Base-by-base conservation (phyloP, 2,888 invertebrate genomes). In the Tortrix viridana region DNA sequence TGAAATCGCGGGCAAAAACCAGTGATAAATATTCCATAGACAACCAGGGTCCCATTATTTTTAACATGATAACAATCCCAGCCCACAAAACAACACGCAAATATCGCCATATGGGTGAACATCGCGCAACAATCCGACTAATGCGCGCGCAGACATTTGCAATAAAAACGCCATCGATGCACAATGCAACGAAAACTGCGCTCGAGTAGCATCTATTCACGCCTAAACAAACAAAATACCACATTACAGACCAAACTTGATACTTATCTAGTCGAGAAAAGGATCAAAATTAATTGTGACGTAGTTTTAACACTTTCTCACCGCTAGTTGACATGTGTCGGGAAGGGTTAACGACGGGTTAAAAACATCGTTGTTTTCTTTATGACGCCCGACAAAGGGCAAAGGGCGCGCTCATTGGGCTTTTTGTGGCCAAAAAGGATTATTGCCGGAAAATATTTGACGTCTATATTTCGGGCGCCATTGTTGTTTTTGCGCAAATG, bases 311-410 rank as follows among this genome's bases (percentile, higher is more conserved):
- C 79, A 77, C 79, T 72, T 82, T 83, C 74, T 69, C 79, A 75
- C 77, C 71, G 64, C 74, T 73, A 73, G 72, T 68, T 72, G 73
- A 85, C 89, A 88, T 87, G 84, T 88, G 88, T 74, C 72, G 76
- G 71, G 75, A 85, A 85, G 87, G 88, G 88, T 85, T 87, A 84
- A 80, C 76, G 73, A 71, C 78, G 85, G 86, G 88, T 84, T 82
- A 81, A 80, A 58, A 81, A 79, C 79, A 78, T 75, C 77, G 82
- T 83, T 88, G 88, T 88, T 88, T 87, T 86, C 84, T 86, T 84
- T 86, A 84, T 86, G 80, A 80, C 79, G 78, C 76, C 73, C 77
- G 71, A 68, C 72, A 72, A 74, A 81, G 88, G 84, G 82, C 81
- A 86, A 85, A 85, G 87, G 86, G 83, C 80, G 80, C 46, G 83